Evolutionary conservation across 2,888 invertebrate genomes (phyloP).

Genomic region (Latheticus oryzae): DNA sequence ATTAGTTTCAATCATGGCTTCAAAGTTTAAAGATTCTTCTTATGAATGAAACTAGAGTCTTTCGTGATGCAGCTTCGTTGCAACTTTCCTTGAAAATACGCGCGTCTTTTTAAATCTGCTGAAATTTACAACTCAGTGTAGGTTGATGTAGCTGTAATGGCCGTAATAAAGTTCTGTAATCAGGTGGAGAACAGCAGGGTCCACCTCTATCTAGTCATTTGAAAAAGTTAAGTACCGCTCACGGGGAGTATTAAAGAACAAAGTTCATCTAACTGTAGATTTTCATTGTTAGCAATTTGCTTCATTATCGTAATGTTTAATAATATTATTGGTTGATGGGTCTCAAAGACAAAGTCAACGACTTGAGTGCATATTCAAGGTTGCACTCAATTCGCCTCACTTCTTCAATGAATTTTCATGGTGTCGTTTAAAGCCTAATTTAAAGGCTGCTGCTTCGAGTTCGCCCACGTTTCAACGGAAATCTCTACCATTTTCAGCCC

Average conservation of each 20-base stretch:
- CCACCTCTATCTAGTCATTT: conserved; percentile 6
- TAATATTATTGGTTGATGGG: conserved; percentile 20
- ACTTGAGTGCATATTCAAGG: conserved; percentile 19
- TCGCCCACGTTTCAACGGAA: conserved; percentile 37
- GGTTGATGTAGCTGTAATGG: conserved; percentile 17
- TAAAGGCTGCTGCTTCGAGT: conserved; percentile 27
- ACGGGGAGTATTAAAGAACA: conserved; percentile 13
- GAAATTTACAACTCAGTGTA: conserved; percentile 7
- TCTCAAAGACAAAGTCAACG: conserved; percentile 10
- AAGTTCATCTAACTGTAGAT: conserved; percentile 25
- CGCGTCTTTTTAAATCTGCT: background rate
- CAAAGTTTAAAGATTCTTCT: no score
- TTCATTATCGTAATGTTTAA: conserved; percentile 26
- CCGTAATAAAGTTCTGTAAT: conserved; percentile 17
- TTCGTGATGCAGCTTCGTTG: conserved; percentile 8
- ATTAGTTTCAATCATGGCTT: no score
- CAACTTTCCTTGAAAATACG: conserved; percentile 1
- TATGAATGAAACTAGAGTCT: no score
- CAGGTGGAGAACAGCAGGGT: conserved; percentile 25
- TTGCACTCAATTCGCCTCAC: conserved; percentile 12
- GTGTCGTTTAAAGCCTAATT: conserved; percentile 19
- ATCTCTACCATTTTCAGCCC: conserved; percentile 36
- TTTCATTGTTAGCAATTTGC: conserved; percentile 23
- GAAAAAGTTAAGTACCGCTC: conserved; percentile 19
- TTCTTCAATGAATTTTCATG: conserved; percentile 27